Evolutionary conservation across 2,113 vertebrate species (phyloP), one percentile per base, ranked within the genome.

Genomic region (Grammomys surdaster): DNA sequence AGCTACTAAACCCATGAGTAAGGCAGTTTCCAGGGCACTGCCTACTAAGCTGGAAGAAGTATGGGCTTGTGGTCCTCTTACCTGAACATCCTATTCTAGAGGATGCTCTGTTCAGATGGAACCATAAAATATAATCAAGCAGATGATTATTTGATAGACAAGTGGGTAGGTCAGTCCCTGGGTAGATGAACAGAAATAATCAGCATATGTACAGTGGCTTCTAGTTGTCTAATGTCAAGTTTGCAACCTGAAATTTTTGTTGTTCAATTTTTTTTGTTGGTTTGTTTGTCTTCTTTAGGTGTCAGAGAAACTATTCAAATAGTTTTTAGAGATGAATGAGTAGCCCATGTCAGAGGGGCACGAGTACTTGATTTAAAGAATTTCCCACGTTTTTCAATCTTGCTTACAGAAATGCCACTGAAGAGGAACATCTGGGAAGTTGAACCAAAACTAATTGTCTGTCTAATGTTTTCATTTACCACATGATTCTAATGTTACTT

Each of bases 401-500:
- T 90, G 78, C 4, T 36, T 89, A 4, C 31, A 78, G 58, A 95
- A 91, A 76, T 90, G 31, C 9, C 48, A 78, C 7, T 72, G 65
- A 84, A 28, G 65, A 89, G 77, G 93, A 84, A 75, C 51, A 19
- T 70, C 82, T 89, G 56, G 54, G 73, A 43, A 78, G 33, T 84
- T 75, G 60, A 33, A 91, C 75, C 78, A 80, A 19, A 36, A 11
- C 7, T 72, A 75, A 36, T 19, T 90, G 89, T 43, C 36, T 94
- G 89, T 95, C 24, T 88, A 88, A 86, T 63, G 2, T 56, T 28
- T 77, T 95, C 5, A 70, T 93, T 97, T 6, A 88, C n/a, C 2
- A 81, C 11, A 31, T 31, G 86, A 92, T 92, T 88, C 16, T 94
- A 91, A 93, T 65, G 87, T 95, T 89, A 75, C 6, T 70, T 94